These are phyloP conservation scores for Orycteropus afer DNA, from an alignment of 2,113 vertebrate species.

Conservation along the genomic window DNA sequence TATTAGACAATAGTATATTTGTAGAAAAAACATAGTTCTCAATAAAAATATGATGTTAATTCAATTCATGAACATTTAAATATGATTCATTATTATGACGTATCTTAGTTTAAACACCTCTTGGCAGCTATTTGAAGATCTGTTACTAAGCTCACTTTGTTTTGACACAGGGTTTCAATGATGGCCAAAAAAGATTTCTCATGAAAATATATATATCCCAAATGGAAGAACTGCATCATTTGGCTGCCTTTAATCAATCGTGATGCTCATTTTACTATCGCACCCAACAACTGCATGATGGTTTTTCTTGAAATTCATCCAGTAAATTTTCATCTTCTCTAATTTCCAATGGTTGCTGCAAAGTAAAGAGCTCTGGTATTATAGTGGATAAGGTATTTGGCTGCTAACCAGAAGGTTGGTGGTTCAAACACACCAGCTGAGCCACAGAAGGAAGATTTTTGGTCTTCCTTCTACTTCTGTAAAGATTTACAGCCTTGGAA, in stretches of 20 bases:
- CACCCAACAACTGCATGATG: neutral
- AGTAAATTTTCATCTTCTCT: slow-evolving; percentile 18
- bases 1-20: neutral
- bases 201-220: neutral
- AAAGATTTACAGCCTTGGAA: no score
- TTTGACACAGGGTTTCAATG: neutral
- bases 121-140: neutral
- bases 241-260: neutral
- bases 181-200: neutral
- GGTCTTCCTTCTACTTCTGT: no score
- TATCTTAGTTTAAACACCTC: neutral
- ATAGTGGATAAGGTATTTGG: no score
- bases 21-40: neutral
- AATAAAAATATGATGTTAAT: neutral
- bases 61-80: neutral
- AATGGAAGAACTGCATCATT: neutral
- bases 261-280: neutral
- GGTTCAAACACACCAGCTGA: no score
- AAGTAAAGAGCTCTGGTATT: no score
- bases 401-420: no score
- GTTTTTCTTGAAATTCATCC: slow-evolving; percentile 28
- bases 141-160: slow-evolving; percentile 40
- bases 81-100: neutral
- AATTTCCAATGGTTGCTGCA: neutral
- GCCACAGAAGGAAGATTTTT: no score